phyloP scores from a whole-genome alignment of 2,113 vertebrate species.

The Pipra filicauda region DNA sequence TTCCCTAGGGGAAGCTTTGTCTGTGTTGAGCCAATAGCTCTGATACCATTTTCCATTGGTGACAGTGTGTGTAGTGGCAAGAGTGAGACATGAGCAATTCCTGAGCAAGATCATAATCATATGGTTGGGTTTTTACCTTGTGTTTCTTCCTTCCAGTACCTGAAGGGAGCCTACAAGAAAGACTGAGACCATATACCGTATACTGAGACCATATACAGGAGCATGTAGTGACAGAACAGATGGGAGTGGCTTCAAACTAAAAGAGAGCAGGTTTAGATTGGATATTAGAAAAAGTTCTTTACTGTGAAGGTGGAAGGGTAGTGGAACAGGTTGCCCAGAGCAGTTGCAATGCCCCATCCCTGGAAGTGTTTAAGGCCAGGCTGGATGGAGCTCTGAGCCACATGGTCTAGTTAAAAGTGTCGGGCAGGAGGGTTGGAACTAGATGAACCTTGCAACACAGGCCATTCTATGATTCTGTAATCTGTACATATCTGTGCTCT shows the following conservation, averaged over 20 bases:
- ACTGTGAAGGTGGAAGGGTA: background rate
- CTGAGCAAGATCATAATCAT: background rate
- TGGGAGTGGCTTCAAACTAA: background rate
- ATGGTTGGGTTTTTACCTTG: background rate
- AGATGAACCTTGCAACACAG: background rate
- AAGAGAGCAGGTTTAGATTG: background rate
- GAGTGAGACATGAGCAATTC: background rate
- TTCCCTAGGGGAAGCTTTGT: background rate
- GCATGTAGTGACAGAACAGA: background rate
- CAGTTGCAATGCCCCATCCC: background rate
- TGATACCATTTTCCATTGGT: background rate
- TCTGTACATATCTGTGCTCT: background rate
- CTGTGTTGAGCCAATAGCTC: background rate
- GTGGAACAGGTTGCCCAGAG: background rate
- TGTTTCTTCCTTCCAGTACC: background rate
- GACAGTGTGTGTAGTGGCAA: rapidly evolving
- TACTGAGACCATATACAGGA: background rate
- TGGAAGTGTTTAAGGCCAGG: background rate
- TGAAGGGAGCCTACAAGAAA: background rate
- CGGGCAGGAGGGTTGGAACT: background rate
- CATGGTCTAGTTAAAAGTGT: background rate
- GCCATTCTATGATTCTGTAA: background rate
- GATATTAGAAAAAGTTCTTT: background rate
- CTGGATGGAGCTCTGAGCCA: background rate
- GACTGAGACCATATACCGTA: background rate